Percentiles rank a stretch among this genome's conserved stretches.
These are phyloP conservation scores for Myanophis thanlyinensis DNA, from an alignment of 2,113 vertebrate genomes.

Conservation along the genomic window DNA sequence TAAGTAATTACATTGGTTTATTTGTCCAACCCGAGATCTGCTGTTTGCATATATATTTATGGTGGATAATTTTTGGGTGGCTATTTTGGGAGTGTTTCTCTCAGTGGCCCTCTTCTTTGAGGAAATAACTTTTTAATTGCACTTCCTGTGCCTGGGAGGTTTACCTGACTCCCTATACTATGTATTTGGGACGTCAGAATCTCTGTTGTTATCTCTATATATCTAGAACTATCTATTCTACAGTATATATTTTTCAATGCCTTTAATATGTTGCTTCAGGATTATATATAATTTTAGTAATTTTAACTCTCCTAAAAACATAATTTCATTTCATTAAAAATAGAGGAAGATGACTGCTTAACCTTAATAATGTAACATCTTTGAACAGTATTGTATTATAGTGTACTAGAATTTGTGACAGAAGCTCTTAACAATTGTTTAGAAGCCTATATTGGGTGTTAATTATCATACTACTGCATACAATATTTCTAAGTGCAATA, in stretches of 20 bases:
- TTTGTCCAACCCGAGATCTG: background rate
- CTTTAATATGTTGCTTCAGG: conserved; percentile 18
- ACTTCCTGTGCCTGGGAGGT: background rate
- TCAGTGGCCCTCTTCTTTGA: background rate
- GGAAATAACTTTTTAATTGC: background rate
- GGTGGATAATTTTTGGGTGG: background rate
- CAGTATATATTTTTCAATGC: background rate
- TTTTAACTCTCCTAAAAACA: conserved; percentile 85
- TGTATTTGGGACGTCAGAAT: background rate
- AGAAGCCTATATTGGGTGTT: conserved; percentile 84
- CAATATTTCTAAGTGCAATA: conserved; percentile 68
- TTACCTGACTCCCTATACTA: background rate
- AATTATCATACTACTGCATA: conserved; percentile 77
- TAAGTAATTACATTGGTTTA: background rate
- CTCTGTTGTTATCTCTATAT: background rate
- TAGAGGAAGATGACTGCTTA: conserved; percentile 79
- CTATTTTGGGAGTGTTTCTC: background rate
- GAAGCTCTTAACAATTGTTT: conserved; percentile 81
- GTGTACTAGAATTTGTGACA: conserved; percentile 77
- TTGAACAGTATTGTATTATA: conserved; percentile 75
- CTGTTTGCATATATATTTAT: background rate
- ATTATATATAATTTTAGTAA: conserved; percentile 65
- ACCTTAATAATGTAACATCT: conserved; percentile 91
- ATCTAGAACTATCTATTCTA: background rate
- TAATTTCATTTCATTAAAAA: conserved; percentile 80